Conservation (phyloP, 2,113 vertebrate genomes). For the Halcyon senegalensis region DNA sequence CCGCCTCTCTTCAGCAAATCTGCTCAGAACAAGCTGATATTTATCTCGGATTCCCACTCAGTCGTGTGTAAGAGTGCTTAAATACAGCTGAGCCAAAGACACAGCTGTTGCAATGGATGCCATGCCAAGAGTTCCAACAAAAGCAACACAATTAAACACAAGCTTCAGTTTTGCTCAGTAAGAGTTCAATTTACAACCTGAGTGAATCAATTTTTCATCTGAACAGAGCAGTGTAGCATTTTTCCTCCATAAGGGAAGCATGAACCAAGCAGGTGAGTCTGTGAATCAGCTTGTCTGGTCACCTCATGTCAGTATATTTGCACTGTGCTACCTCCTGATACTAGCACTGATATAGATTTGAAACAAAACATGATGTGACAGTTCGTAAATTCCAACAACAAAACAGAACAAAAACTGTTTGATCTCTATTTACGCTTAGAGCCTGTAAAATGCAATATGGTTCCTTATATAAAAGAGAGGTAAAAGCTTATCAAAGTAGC, state of each 20-base stretch:
- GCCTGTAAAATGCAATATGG: background rate
- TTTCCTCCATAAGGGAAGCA: background rate
- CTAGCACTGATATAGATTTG: background rate
- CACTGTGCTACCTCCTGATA: background rate
- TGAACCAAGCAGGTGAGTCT: background rate
- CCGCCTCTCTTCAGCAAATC: background rate
- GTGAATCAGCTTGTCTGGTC: background rate
- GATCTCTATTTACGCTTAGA: background rate
- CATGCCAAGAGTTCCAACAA: background rate
- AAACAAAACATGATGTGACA: background rate
- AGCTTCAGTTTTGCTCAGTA: background rate
- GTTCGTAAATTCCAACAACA: background rate
- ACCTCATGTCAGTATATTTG: background rate
- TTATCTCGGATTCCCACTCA: constrained; percentile 29
- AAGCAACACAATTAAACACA: background rate
- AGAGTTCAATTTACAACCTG: background rate
- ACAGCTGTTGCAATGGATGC: background rate
- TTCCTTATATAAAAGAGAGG: background rate
- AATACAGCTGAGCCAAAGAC: background rate
- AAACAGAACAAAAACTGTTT: background rate
- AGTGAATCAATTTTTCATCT: background rate
- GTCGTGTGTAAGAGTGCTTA: background rate
- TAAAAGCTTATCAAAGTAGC: background rate
- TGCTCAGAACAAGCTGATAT: constrained; percentile 36
- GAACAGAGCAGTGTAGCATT: background rate